Percentiles rank a stretch among this genome's conserved stretches.
Evolutionary conservation across 2,113 vertebrate genomes (phyloP).

Genomic region (Vimba vimba): DNA sequence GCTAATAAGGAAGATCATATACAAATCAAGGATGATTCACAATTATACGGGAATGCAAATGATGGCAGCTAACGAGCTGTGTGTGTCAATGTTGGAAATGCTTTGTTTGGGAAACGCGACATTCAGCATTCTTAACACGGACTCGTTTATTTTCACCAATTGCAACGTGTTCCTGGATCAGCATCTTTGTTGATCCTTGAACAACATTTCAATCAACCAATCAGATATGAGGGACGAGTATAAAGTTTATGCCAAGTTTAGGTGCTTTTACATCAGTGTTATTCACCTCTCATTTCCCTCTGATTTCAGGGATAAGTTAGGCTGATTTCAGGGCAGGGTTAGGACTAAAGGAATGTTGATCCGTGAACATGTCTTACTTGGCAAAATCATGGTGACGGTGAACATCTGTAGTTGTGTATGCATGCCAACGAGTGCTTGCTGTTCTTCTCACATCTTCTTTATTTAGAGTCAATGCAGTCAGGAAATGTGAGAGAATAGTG

Average conservation of each 20-base stretch:
- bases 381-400: too few species aligned
- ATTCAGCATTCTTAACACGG: slow-evolving; percentile 72
- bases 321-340: too few species aligned
- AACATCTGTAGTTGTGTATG: slow-evolving; percentile 33
- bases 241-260: too few species aligned
- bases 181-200: too few species aligned
- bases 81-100: slow-evolving; percentile 73
- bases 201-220: neutral
- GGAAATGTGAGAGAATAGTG: neutral
- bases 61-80: slow-evolving; percentile 74
- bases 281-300: too few species aligned
- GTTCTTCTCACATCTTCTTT: slow-evolving; percentile 26
- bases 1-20: slow-evolving; percentile 94
- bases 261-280: too few species aligned
- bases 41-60: slow-evolving; percentile 82
- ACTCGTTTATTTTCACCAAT: slow-evolving; percentile 47
- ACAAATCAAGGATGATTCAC: slow-evolving; percentile 87
- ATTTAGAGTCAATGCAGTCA: slow-evolving; percentile 4
- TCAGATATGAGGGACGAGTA: too few species aligned
- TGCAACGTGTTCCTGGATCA: neutral
- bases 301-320: too few species aligned
- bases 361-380: too few species aligned
- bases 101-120: slow-evolving; percentile 75
- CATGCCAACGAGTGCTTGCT: slow-evolving; percentile 25
- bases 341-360: too few species aligned